Conservation (phyloP, 2,113 vertebrate species). For the Acrocephalus arundinaceus region DNA sequence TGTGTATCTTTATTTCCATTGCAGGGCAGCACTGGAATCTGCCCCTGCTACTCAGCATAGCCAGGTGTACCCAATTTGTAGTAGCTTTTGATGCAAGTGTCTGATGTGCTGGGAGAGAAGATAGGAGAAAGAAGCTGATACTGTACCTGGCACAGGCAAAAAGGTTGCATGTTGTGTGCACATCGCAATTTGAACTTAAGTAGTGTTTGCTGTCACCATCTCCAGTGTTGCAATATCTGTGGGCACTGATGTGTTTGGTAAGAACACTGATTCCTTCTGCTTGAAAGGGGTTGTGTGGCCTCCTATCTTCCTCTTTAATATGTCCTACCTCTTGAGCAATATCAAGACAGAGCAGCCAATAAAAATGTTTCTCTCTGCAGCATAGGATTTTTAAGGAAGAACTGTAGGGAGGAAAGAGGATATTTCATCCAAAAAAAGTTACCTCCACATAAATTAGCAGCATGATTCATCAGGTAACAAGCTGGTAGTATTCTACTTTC, state of each 20-base stretch:
- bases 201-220: neutral
- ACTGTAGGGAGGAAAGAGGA: neutral
- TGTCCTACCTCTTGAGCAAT: neutral
- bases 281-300: neutral
- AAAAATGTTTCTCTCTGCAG: neutral
- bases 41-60: fast-evolving
- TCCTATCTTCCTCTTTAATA: neutral
- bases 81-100: neutral
- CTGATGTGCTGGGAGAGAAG: neutral
- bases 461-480: neutral
- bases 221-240: neutral
- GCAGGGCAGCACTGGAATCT: neutral
- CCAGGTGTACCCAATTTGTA: neutral
- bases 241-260: neutral
- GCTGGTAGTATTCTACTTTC: neutral
- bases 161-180: neutral
- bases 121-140: neutral
- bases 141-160: neutral
- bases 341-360: neutral
- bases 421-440: neutral
- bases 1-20: neutral
- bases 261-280: neutral
- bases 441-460: neutral
- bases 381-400: neutral
- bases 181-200: neutral